Percentiles rank a stretch among this genome's conserved stretches.
phyloP scores from a whole-genome alignment of 2,113 vertebrate genomes.

The Synchiropus splendidus region DNA sequence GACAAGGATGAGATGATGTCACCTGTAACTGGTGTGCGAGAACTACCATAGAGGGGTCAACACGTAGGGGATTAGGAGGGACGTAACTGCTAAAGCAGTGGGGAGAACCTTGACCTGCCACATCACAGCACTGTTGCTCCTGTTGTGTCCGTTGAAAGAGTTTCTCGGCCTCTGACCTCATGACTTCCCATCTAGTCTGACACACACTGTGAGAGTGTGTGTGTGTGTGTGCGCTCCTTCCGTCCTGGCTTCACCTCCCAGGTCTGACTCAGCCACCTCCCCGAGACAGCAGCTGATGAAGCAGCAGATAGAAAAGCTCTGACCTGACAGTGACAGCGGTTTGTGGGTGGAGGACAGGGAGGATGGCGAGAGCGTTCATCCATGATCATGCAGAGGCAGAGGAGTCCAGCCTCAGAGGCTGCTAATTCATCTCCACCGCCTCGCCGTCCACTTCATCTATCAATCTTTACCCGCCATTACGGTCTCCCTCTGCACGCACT shows the following conservation, averaged over 20 bases:
- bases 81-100: too few species aligned
- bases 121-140: too few species aligned
- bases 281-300: slow-evolving; percentile 44
- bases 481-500: background rate
- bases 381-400: slow-evolving; percentile 31
- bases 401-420: slow-evolving; percentile 4
- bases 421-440: too few species aligned
- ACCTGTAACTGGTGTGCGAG: too few species aligned
- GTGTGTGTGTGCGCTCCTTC: too few species aligned
- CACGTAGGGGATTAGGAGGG: too few species aligned
- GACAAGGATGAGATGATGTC: too few species aligned
- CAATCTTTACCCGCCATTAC: too few species aligned
- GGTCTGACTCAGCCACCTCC: slow-evolving; percentile 26
- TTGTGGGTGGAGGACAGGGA: background rate
- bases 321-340: slow-evolving; percentile 5
- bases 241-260: slow-evolving; percentile 1
- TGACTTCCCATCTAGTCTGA: background rate
- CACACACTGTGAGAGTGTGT: background rate
- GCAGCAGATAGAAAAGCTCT: slow-evolving; percentile 41
- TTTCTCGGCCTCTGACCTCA: slow-evolving; percentile 14
- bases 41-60: too few species aligned
- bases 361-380: slow-evolving; percentile 13
- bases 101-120: too few species aligned
- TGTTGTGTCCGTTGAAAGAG: slow-evolving; percentile 12
- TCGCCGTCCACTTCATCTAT: too few species aligned